A percentile compares a stretch with the other conserved stretches of the same genome.
Evolutionary conservation across 2,888 invertebrate genomes (phyloP).

Genomic region (Blastobasis lacticolella): DNA sequence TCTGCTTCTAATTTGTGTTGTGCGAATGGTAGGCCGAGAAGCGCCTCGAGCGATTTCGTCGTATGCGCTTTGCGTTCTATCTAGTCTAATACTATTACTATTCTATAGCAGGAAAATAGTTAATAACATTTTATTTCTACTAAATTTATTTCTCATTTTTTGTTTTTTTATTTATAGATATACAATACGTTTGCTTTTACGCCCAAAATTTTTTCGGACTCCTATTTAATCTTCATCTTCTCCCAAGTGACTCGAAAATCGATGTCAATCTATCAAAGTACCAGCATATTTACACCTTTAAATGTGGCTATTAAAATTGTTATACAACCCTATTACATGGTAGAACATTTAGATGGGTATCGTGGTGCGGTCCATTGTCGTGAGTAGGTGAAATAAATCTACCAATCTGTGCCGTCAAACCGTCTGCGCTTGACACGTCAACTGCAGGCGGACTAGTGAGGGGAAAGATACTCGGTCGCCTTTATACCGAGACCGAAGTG

Average conservation of each 20-base stretch:
- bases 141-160: too few relatives aligned
- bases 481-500: too few relatives aligned
- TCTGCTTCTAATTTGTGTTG: too few relatives aligned
- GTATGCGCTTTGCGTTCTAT: too few relatives aligned
- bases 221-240: not conserved
- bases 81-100: too few relatives aligned
- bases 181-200: too few relatives aligned
- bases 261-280: constrained; percentile 21
- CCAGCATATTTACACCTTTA: constrained; percentile 21
- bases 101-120: too few relatives aligned
- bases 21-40: too few relatives aligned
- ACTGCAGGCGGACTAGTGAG: constrained; percentile 24
- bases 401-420: constrained; percentile 38
- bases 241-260: not conserved
- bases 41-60: too few relatives aligned
- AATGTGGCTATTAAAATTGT: constrained; percentile 10
- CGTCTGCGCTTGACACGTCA: constrained; percentile 46
- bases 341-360: constrained; percentile 35
- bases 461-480: too few relatives aligned
- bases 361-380: constrained; percentile 30
- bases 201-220: not conserved
- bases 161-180: too few relatives aligned
- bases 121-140: too few relatives aligned
- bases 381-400: constrained; percentile 36
- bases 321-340: constrained; percentile 17